phyloP scores from a whole-genome alignment of 2,113 vertebrate species.

The Formicarius rufipectus region DNA sequence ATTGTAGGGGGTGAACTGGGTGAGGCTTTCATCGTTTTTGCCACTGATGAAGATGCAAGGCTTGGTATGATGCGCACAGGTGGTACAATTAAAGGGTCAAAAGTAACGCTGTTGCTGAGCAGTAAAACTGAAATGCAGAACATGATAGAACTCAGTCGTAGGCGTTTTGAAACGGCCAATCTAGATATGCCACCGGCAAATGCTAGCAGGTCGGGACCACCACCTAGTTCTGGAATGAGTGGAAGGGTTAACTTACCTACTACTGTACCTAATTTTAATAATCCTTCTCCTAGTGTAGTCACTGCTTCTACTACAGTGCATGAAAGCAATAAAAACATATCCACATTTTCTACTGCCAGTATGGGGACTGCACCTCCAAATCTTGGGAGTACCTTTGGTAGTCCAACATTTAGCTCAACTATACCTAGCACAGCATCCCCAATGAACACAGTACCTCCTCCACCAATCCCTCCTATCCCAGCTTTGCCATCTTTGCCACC shows the following conservation, averaged over 20 bases:
- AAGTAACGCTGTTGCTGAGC: conserved; percentile 96
- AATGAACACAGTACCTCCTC: conserved; percentile 90
- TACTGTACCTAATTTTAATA: conserved; percentile 89
- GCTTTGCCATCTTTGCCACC: conserved; percentile 90
- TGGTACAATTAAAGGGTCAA: conserved; percentile 97
- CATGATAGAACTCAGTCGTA: conserved; percentile 99
- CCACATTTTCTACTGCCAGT: conserved; percentile 83
- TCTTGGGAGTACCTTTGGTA: conserved; percentile 90
- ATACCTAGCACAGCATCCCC: conserved; percentile 86
- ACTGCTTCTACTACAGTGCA: conserved; percentile 85
- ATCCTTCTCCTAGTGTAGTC: conserved; percentile 81
- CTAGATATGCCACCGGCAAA: conserved; percentile 88
- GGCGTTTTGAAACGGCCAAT: conserved; percentile 92
- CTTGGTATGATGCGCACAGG: conserved; percentile 99
- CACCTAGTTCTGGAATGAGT: conserved; percentile 83
- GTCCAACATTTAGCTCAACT: conserved; percentile 85
- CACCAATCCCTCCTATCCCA: conserved; percentile 89
- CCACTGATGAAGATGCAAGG: conserved; percentile 99
- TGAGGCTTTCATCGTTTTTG: conserved; percentile 99
- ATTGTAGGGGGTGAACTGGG: conserved; percentile 99
- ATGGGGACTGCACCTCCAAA: conserved; percentile 85
- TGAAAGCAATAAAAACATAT: conserved; percentile 88
- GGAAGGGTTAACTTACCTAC: conserved; percentile 83
- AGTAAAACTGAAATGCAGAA: conserved; percentile 99
- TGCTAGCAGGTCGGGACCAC: conserved; percentile 82